Evolutionary conservation across 2,113 vertebrate genomes (phyloP).

Genomic region (Apus apus): DNA sequence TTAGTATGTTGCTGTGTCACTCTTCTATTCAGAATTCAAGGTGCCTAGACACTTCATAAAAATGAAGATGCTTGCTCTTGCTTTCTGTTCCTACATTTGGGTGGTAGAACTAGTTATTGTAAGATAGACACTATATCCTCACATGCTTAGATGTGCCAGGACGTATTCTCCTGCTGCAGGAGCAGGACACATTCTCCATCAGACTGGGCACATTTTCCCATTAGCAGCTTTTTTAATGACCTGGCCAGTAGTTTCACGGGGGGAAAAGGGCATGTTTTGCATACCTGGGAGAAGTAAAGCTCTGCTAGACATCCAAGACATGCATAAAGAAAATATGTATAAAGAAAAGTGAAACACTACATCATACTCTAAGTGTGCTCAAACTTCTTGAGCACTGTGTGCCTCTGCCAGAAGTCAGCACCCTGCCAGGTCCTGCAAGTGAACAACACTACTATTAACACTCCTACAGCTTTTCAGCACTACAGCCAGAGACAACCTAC

Average conservation of each 20-base stretch:
- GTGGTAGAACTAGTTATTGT: background rate
- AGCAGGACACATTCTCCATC: background rate
- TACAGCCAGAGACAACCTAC: rapidly evolving
- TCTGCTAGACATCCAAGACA: background rate
- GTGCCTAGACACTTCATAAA: background rate
- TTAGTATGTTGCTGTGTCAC: background rate
- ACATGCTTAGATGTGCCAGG: background rate
- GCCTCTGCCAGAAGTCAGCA: background rate
- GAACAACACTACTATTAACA: background rate
- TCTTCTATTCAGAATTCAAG: background rate
- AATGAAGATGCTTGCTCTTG: background rate
- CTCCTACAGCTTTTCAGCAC: background rate
- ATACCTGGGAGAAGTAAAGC: background rate
- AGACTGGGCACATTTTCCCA: background rate
- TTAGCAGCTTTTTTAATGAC: background rate
- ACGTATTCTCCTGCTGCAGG: background rate
- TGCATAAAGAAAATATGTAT: background rate
- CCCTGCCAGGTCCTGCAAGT: background rate
- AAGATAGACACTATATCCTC: background rate
- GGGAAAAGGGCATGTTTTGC: background rate
- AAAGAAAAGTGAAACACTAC: background rate
- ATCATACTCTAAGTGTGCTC: background rate
- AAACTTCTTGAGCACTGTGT: background rate
- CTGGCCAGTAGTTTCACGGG: background rate
- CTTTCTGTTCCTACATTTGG: background rate